Evolutionary conservation across 2,888 invertebrate genomes (phyloP), one percentile per base, ranked within the genome.

Genomic region (Corbicula japonica): DNA sequence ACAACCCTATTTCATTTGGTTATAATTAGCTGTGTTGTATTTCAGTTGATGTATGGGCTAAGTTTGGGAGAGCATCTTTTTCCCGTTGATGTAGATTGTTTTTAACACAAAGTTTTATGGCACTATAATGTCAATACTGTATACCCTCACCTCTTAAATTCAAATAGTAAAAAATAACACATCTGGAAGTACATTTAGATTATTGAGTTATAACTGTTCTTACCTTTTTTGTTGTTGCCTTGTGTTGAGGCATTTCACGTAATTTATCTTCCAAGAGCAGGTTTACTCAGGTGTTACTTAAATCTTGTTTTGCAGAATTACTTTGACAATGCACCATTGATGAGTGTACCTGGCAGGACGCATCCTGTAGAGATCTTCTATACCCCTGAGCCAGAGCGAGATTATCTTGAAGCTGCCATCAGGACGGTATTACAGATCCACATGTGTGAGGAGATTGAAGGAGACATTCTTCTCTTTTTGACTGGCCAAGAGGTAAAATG

Each of bases 311-410:
- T 92, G 1, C 93, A 99, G 94, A 97, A 97, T 93, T 99, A 99
- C 93, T 99, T 99, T 93, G 99, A 93, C 85, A 97, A 98, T 93
- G 99, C 99, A 0, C 99, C 99, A 0, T 94, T 99, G 44, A 98
- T 99, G 98, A 98, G 97, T 90, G 99, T 99, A 0, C 99, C 99
- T 0, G 99, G 98, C 26, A 95, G 98, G 89, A 98, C 98, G 0
- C 97, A 98, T 94, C 98, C 98, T 1, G 98, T 98, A 0, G 98
- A 98, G 93, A 99, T 99, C 84, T 99, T 99, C 94, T 99, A 99
- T 94, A 99, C 99, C 0, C 99, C 99, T 0, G 99, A 99, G 92
- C 99, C 99, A 0, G 99, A 99, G 94, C 94, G 97, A 21, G 99
- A 99, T 92, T 99, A 99, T 92, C 94, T 99, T 73, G 99, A 99